Evolutionary conservation across 2,888 invertebrate genomes (phyloP).

Genomic region (Cosmia pyralina): DNA sequence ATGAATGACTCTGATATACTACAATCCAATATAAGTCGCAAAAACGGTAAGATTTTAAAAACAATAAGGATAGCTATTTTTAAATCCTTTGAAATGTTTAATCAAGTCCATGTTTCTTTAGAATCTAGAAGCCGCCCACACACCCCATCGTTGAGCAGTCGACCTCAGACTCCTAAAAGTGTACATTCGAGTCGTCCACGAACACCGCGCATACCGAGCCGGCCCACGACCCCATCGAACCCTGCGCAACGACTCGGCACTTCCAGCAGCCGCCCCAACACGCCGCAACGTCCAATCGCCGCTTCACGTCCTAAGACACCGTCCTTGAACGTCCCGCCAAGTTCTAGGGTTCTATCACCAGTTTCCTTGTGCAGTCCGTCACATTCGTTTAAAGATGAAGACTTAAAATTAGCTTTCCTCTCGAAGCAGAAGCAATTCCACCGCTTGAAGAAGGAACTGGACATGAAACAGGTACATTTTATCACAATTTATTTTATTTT

Average conservation of each 20-base stretch:
- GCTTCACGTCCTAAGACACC: slow-evolving; percentile 68
- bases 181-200: slow-evolving; percentile 76
- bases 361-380: slow-evolving; percentile 41
- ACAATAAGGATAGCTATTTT: not conserved
- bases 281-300: slow-evolving; percentile 69
- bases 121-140: slow-evolving; percentile 64
- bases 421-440: slow-evolving; percentile 80
- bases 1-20: slow-evolving; percentile 35
- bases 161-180: slow-evolving; percentile 79
- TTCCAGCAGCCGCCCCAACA: slow-evolving; percentile 76
- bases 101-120: slow-evolving; percentile 36
- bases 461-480: slow-evolving; percentile 82
- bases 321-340: slow-evolving; percentile 51
- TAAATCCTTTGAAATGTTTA: not conserved
- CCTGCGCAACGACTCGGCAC: slow-evolving; percentile 64
- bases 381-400: slow-evolving; percentile 68
- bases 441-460: slow-evolving; percentile 84
- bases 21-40: slow-evolving; percentile 27
- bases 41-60: slow-evolving; percentile 36
- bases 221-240: slow-evolving; percentile 76
- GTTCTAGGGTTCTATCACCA: slow-evolving; percentile 51
- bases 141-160: slow-evolving; percentile 71
- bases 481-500: not conserved
- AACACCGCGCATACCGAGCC: slow-evolving; percentile 73
- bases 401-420: slow-evolving; percentile 73